Evolutionary conservation across 2,888 invertebrate genomes (phyloP), one percentile per base, ranked within the genome.

Genomic region (Dryocosmus kuriphilus): DNA sequence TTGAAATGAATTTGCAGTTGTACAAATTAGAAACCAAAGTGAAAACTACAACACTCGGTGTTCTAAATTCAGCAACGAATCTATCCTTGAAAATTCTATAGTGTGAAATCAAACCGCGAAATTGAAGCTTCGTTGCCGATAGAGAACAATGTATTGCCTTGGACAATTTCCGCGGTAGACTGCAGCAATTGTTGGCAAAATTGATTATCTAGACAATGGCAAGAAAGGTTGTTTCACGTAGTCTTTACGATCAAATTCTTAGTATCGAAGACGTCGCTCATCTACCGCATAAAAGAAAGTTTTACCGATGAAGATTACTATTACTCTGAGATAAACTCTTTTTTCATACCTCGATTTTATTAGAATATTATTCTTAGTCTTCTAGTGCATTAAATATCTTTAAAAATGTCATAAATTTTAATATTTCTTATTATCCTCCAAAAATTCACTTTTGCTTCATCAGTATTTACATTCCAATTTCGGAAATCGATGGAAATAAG

Each of bases 101-200:
- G 35, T 7, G 19, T 27, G 19, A 46, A 41, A 67, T 67, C 46
- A 27, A 46, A 67, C 67, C 41, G 8, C 41, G 41, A 63, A 63
- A 67, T 46, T 65, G 24, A 67, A 67, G 46, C 46, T 27, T 67
- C 35, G 35, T 35, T 65, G 38, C 16, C 9, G 22, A 22, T 22
- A 46, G 19, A 46, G 67, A 67, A 67, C 67, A 67, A 67, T 67
- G 41, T 24, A 46, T 67, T 9, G 46, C 67, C 67, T 67, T 67
- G 67, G 46, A 67, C 67, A 67, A 67, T 67, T 67, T 67, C 27
- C 46, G 46, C 67, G 24, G 8, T 16, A 46, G 27, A 51, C 9
- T 67, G 41, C 67, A 67, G 19, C 46, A 67, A 16, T 46, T 24
- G 67, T 27, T 41, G 9, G 67, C 46, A 38, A 41, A 65, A 24